Percentiles rank a stretch among this genome's conserved stretches.
Conservation (phyloP, 2,797 vertebrate species). For the Melanotaenia maccullochi region DNA sequence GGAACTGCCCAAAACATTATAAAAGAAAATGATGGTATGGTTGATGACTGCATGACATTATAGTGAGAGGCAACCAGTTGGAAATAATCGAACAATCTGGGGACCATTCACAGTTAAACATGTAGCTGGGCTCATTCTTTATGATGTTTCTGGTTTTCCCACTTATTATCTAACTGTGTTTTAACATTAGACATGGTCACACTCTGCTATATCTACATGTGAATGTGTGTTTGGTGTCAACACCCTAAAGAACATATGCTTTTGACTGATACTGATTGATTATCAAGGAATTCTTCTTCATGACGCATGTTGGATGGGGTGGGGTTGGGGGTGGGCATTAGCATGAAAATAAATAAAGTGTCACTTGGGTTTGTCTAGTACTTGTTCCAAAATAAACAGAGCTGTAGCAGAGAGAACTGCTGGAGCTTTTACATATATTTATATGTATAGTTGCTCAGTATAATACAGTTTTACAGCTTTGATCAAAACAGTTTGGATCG, state of each 20-base stretch:
- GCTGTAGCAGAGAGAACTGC: constrained; percentile 67
- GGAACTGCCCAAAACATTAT: neutral
- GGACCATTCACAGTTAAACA: constrained; percentile 82
- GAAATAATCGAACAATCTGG: constrained; percentile 84
- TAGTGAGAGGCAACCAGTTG: constrained; percentile 43
- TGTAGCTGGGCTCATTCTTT: constrained; percentile 88
- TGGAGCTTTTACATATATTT: constrained; percentile 35
- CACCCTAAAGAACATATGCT: constrained; percentile 83
- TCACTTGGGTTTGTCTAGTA: constrained; percentile 89
- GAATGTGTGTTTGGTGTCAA: constrained; percentile 85
- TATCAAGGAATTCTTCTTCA: constrained; percentile 87
- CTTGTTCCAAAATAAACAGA: constrained; percentile 94
- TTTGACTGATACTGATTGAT: constrained; percentile 85
- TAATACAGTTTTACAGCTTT: constrained; percentile 39
- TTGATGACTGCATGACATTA: constrained; percentile 10
- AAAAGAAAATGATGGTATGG: neutral
- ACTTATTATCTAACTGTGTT: constrained; percentile 88
- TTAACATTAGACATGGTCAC: constrained; percentile 85
- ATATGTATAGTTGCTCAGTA: constrained; percentile 52
- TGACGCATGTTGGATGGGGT: constrained; percentile 85
- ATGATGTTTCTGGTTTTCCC: constrained; percentile 87
- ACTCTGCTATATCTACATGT: constrained; percentile 63
- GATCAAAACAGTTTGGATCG: constrained; percentile 52
- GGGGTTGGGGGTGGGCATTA: constrained; percentile 77
- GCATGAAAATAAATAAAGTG: constrained; percentile 88